Evolutionary conservation across 37 sponge, comb jelly and placozoan species (phyloP).

Genomic region (Spongia lamella): DNA sequence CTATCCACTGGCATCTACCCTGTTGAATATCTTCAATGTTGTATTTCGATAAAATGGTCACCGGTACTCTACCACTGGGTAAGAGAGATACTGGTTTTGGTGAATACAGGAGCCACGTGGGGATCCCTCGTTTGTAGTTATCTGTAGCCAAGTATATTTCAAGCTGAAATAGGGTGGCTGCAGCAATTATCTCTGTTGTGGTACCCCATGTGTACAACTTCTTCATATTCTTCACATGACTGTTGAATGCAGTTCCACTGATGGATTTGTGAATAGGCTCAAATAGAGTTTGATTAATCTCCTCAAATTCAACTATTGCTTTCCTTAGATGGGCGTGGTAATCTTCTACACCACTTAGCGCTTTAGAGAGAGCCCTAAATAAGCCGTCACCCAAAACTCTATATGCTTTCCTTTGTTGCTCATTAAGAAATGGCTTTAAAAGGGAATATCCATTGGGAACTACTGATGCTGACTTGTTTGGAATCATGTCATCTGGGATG

Average conservation of each 20-base stretch:
- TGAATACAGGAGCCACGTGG: constrained; percentile 10
- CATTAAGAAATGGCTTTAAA: neutral
- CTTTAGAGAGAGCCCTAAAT: constrained; percentile 5
- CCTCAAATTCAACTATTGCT: constrained; percentile 2
- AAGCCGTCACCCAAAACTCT: constrained; percentile 8
- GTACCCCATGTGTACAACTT: constrained; percentile 17
- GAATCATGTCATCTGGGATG: constrained; percentile 18
- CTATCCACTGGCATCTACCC: no score
- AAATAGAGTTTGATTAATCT: neutral
- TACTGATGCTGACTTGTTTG: no score
- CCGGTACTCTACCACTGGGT: no score
- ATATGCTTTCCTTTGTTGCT: neutral
- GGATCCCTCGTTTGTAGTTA: neutral
- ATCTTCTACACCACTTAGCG: constrained; percentile 16
- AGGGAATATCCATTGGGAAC: neutral
- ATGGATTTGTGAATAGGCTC: neutral
- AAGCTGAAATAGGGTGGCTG: constrained; percentile 9
- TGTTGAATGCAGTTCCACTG: neutral
- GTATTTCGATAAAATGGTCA: no score
- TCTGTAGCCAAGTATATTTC: constrained; percentile 18
- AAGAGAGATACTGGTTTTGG: no score
- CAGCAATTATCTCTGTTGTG: constrained; percentile 1
- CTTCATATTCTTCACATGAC: constrained; percentile 1
- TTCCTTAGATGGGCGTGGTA: neutral
- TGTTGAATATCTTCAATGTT: no score